Percentiles rank a stretch among this genome's conserved stretches.
phyloP scores from a whole-genome alignment of 2,888 invertebrate species.

The Periphyllus acericola region DNA sequence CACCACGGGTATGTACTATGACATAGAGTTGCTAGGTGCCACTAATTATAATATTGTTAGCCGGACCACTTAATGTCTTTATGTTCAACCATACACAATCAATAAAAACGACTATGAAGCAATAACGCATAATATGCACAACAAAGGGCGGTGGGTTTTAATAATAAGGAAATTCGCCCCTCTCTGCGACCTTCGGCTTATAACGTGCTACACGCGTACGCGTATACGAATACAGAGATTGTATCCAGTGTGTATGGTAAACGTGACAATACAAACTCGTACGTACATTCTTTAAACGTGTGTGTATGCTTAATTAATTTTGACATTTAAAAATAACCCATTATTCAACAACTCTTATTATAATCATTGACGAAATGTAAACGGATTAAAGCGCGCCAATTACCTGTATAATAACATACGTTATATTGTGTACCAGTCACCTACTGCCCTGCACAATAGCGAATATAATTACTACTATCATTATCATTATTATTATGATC shows the following conservation, averaged over 20 bases:
- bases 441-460: neutral
- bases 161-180: slow-evolving; percentile 38
- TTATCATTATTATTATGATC: neutral
- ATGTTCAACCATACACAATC: neutral
- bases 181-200: slow-evolving; percentile 18
- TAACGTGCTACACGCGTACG: neutral
- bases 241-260: neutral
- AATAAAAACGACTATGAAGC: slow-evolving; percentile 31
- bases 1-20: neutral
- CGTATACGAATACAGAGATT: neutral
- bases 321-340: slow-evolving; percentile 29
- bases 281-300: neutral
- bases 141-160: slow-evolving; percentile 44
- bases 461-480: neutral
- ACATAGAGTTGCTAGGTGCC: slow-evolving; percentile 6
- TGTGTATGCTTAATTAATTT: neutral
- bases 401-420: no score
- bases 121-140: neutral
- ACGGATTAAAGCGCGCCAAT: neutral
- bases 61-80: neutral
- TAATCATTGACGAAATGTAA: neutral
- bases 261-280: slow-evolving; percentile 12
- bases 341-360: neutral
- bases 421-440: neutral
- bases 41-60: slow-evolving; percentile 26